Evolutionary conservation across 53 echinoderm and acorn worm genomes (phyloP), one percentile per base, ranked within the genome.

Genomic region (Glandiceps talaboti): DNA sequence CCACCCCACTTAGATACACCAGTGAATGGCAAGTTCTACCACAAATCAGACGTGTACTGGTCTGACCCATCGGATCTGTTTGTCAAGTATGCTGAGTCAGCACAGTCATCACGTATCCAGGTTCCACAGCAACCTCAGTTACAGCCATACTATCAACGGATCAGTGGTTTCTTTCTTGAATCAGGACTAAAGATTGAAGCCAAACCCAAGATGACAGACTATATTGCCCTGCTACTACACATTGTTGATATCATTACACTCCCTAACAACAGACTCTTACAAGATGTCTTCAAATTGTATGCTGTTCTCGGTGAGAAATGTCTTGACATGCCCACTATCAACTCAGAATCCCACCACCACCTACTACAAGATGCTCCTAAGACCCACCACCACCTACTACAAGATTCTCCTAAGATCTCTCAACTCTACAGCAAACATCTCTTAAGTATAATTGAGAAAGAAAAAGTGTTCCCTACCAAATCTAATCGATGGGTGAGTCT

Each of bases 11-110:
- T n/a, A n/a, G 14, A 73, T 81, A n/a, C 14, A 28, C 75, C 33
- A 32, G 74, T 88, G 6, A 77, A 32, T 29, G 89, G 89, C 76
- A 32, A 76, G 32, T 89, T 89, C 82, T 79, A 82, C 32, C 85
- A 85, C 79, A 89, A 89, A 73, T 76, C 76, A 10, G 1, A 45
- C 72, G 82, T 82, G 26, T 89, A 89, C 64, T 89, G 89, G 89
- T 26, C 32, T 6, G 89, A 89, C 33, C 85, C 85, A 26, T 76
- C 85, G 29, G 29, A 33, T 32, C 82, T 89, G n/a, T 78, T 83
- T 31, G 79, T 76, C 33, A 85, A 73, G 73, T 75, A 82, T 27
- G 45, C 27, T n/a, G 76, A n/a, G 1, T 12, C 6, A 12, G 64
- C 64, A 45, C 64, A 12, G 20, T 45, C 64, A 20, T 45, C 64